Percentiles rank a stretch among this genome's conserved stretches.
Conservation (phyloP, 2,888 invertebrate species). For the Brenthis daphne region DNA sequence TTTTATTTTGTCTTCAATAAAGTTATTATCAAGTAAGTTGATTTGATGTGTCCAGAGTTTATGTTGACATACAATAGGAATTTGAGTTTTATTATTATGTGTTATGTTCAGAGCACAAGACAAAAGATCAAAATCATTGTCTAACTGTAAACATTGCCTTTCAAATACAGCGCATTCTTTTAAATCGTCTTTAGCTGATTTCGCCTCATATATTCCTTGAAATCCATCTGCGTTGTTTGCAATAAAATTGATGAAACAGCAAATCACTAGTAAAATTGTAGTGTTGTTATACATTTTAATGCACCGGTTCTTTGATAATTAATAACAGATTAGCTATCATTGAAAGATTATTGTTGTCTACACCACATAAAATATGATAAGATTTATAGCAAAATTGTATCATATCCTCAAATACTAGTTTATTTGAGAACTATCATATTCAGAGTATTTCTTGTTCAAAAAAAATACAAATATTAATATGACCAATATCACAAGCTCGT, state of each 20-base stretch:
- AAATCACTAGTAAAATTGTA: slow-evolving; percentile 17
- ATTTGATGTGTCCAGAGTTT: slow-evolving; percentile 70
- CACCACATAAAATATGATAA: slow-evolving; percentile 7
- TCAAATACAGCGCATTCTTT: slow-evolving; percentile 65
- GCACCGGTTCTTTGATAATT: slow-evolving; percentile 42
- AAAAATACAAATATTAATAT: slow-evolving; percentile 13
- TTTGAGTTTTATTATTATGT: slow-evolving; percentile 67
- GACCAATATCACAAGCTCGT: no score
- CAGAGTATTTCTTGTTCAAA: slow-evolving; percentile 7
- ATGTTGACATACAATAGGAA: slow-evolving; percentile 65
- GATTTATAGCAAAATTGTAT: slow-evolving; percentile 3
- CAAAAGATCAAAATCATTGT: slow-evolving; percentile 67
- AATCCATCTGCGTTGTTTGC: slow-evolving; percentile 51
- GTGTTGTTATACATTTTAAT: slow-evolving; percentile 58
- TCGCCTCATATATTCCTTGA: slow-evolving; percentile 53
- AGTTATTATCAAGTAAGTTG: slow-evolving; percentile 62
- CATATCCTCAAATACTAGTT: slow-evolving; percentile 14
- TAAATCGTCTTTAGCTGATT: slow-evolving; percentile 59
- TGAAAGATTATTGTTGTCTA: slow-evolving; percentile 9
- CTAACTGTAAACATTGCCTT: slow-evolving; percentile 68
- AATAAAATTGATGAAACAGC: slow-evolving; percentile 33
- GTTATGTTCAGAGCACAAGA: slow-evolving; percentile 68
- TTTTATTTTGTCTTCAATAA: slow-evolving; percentile 63
- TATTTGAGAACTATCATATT: slow-evolving; percentile 8
- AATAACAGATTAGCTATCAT: slow-evolving; percentile 13